Evolutionary conservation across 1,140 invertebrate species (phyloP), one percentile per base, ranked within the genome.

Genomic region (Scaptomyza pallida): DNA sequence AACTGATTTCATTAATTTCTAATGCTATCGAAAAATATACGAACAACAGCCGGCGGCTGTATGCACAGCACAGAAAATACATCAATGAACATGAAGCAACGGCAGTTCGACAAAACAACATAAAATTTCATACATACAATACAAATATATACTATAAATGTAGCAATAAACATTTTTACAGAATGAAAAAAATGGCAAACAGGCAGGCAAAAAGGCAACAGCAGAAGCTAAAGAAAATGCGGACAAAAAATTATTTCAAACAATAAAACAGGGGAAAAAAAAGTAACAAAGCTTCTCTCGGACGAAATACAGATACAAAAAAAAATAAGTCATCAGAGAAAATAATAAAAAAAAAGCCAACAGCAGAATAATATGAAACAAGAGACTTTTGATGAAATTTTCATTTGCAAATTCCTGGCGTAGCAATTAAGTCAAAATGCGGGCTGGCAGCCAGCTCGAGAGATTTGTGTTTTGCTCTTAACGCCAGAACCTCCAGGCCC

Each of bases 1-100:
- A 86, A 86, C 81, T 88, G 82, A 86, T 86, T 86, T 86, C 82
- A 86, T 86, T 86, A 88, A 86, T 86, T 86, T 88, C 78, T 86
- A 88, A 86, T 86, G 83, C 78, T 63, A 75, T 82, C 78, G 82
- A 68, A 78, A 85, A 77, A 79, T 75, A 78, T 72, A 82, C 52
- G 69, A 62, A 47, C 74, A 75, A 81, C 54, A 52, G 78, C 82
- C 72, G 30, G 59, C 45, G 51, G 78, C 21, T 81, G 57, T 81
- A 76, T 62, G 48, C 57, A 62, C 59, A 68, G 51, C 51, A 21
- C 43, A 44, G 45, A 59, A 69, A 43, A 48, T 55, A 76, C 57
- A 86, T 70, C 72, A 85, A 85, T 85, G 81, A 65, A 48, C 51
- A 70, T 56, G 45, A 47, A 67, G 54, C 57, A 52, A 57, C 43